Evolutionary conservation across 2,797 vertebrate species (phyloP).

Genomic region (Tragopan temminckii): DNA sequence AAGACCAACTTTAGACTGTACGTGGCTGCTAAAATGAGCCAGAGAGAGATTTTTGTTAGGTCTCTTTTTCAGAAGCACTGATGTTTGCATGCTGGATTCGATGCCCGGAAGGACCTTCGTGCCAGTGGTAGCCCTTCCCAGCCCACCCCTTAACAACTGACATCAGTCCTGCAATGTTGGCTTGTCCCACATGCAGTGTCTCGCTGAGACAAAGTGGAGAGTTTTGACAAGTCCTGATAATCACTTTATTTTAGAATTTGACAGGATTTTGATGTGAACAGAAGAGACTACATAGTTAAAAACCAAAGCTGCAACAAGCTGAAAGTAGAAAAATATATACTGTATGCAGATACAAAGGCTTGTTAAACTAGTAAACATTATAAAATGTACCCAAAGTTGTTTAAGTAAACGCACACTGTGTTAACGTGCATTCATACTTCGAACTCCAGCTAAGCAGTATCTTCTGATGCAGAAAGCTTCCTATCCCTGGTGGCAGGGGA

Average conservation of each 20-base stretch:
- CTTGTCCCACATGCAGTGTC: not conserved
- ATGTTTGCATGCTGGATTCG: not conserved
- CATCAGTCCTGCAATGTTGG: accelerated
- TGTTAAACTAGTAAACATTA: slow-evolving; percentile 5
- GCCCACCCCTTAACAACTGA: not conserved
- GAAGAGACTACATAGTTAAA: slow-evolving; percentile 33
- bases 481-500: not conserved
- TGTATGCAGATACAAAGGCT: slow-evolving; percentile 52
- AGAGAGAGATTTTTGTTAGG: not conserved
- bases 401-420: slow-evolving; percentile 2
- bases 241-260: slow-evolving; percentile 57
- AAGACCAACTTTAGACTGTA: not conserved
- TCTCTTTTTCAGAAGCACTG: not conserved
- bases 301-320: slow-evolving; percentile 50
- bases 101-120: not conserved
- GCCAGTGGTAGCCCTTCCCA: not conserved
- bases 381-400: slow-evolving; percentile 56
- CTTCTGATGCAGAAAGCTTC: slow-evolving; percentile 68
- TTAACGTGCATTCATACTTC: not conserved
- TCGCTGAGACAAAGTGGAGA: not conserved
- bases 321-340: slow-evolving; percentile 73
- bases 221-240: not conserved
- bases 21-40: not conserved
- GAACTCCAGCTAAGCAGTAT: slow-evolving; percentile 18
- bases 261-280: not conserved